A percentile compares a stretch with the other conserved stretches of the same genome.
Evolutionary conservation across 2,888 invertebrate species (phyloP).

Genomic region (Sarcophaga rosellei): DNA sequence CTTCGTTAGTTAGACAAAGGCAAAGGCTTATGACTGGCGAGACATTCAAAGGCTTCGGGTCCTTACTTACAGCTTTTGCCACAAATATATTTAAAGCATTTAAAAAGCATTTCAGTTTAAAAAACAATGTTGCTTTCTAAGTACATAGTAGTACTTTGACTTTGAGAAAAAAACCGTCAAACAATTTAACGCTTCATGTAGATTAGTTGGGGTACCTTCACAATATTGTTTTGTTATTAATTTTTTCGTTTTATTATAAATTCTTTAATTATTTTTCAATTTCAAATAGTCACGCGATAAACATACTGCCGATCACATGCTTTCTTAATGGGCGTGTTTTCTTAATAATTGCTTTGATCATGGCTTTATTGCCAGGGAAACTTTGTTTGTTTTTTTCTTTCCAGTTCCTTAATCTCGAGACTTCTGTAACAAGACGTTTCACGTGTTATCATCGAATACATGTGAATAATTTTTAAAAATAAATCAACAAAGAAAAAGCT

Average conservation of each 20-base stretch:
- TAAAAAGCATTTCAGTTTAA: background rate
- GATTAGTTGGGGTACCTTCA: too few relatives aligned
- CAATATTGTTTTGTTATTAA: background rate
- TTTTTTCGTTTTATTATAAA: background rate
- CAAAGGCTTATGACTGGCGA: constrained; percentile 20
- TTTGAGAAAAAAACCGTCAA: background rate
- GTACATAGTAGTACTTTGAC: background rate
- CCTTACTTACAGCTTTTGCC: background rate
- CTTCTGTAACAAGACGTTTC: background rate
- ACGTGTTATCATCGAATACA: too few relatives aligned
- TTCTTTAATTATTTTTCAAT: background rate
- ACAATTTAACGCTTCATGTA: background rate
- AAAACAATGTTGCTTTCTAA: too few relatives aligned
- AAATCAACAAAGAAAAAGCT: too few relatives aligned
- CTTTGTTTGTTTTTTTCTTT: too few relatives aligned
- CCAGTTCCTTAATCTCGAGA: background rate
- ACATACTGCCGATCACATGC: constrained; percentile 71
- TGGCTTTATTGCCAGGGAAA: background rate
- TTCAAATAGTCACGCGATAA: constrained; percentile 53
- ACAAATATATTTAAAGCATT: background rate
- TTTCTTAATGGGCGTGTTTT: constrained; percentile 12
- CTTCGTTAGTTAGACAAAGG: background rate
- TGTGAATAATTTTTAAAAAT: too few relatives aligned
- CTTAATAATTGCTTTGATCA: background rate
- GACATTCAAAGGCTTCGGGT: constrained; percentile 1